A percentile compares a stretch with the other conserved stretches of the same genome.
Evolutionary conservation across 1,140 invertebrate genomes (phyloP).

Genomic region (Micrasema longulum): DNA sequence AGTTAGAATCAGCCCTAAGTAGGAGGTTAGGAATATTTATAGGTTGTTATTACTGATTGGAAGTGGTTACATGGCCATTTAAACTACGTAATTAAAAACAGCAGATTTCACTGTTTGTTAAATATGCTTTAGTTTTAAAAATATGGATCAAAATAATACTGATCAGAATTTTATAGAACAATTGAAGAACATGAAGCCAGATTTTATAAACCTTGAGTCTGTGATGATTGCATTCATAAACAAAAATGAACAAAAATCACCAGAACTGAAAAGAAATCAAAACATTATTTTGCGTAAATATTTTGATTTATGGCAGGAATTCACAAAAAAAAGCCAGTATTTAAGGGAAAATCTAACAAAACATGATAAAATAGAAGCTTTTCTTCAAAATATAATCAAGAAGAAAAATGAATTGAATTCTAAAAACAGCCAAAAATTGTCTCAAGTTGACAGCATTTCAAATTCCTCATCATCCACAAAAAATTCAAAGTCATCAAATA

Average conservation of each 20-base stretch:
- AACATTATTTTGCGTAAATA: slow-evolving; percentile 58
- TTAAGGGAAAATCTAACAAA: slow-evolving; percentile 55
- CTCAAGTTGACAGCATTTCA: slow-evolving; percentile 11
- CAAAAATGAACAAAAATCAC: not conserved
- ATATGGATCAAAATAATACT: no score
- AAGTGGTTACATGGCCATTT: no score
- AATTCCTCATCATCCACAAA: slow-evolving; percentile 10
- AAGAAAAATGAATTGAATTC: slow-evolving; percentile 57
- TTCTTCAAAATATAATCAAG: slow-evolving; percentile 60
- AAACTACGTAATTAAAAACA: no score
- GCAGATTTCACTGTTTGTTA: no score
- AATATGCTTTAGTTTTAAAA: no score
- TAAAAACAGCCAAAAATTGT: slow-evolving; percentile 26
- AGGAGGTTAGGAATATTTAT: no score
- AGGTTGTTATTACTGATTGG: no score
- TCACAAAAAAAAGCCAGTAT: slow-evolving; percentile 58
- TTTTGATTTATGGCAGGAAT: slow-evolving; percentile 61
- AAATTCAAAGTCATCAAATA: slow-evolving; percentile 3
- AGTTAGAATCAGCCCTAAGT: no score
- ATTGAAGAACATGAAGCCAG: no score
- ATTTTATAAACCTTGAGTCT: no score
- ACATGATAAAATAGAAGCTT: slow-evolving; percentile 59
- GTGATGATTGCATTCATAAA: no score
- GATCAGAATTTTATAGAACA: no score
- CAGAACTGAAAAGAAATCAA: slow-evolving; percentile 11